phyloP scores from a whole-genome alignment of 2,888 invertebrate genomes.

The Ophonus ardosiacus region DNA sequence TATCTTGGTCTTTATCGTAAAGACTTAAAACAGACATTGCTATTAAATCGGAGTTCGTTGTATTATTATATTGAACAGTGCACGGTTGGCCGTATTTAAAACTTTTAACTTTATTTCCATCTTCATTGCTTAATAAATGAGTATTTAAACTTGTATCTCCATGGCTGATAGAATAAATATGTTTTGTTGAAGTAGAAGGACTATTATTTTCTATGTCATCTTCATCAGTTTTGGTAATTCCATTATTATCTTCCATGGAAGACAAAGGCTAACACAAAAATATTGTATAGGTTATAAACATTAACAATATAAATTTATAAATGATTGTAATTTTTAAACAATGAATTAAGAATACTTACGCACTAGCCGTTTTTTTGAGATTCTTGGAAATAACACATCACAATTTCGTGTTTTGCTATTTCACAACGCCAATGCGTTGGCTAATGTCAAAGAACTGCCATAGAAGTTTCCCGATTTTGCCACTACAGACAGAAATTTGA shows the following conservation, averaged over 20 bases:
- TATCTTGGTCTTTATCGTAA: conserved; percentile 79
- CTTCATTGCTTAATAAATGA: conserved; percentile 23
- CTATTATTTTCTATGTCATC: conserved; percentile 21
- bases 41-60: conserved; percentile 70
- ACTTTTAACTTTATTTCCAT: conserved; percentile 21
- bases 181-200: conserved; percentile 38
- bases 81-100: conserved; percentile 57
- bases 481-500: neutral
- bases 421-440: conserved; percentile 9
- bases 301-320: neutral
- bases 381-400: conserved; percentile 16
- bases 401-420: neutral
- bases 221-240: conserved; percentile 29
- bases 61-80: conserved; percentile 60
- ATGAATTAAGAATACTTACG: neutral
- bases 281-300: conserved; percentile 2
- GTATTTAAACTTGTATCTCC: conserved; percentile 26
- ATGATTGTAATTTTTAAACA: neutral
- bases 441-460: neutral
- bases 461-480: neutral
- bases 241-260: conserved; percentile 49
- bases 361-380: neutral
- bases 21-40: conserved; percentile 80
- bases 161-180: conserved; percentile 41
- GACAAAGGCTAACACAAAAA: neutral